These are phyloP conservation scores for Tor tambroides DNA, from an alignment of 2,113 vertebrate species.

Conservation along the genomic window DNA sequence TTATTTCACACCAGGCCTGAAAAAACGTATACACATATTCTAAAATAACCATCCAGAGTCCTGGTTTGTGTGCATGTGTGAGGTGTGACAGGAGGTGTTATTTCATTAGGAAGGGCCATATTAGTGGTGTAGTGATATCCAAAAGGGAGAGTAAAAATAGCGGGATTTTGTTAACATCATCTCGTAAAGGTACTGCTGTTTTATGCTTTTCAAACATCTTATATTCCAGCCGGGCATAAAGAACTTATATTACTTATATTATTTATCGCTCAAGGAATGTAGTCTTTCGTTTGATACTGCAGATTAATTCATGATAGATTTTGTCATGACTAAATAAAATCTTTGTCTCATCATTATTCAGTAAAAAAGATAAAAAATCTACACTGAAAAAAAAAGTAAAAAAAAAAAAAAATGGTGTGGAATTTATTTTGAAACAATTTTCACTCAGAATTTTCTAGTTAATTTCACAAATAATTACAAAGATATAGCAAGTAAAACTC, in stretches of 20 bases:
- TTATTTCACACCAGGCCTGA: conserved; percentile 71
- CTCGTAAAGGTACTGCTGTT: neutral
- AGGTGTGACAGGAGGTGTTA: conserved; percentile 70
- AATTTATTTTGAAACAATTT: neutral
- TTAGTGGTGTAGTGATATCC: conserved; percentile 53
- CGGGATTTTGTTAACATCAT: conserved; percentile 43
- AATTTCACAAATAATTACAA: neutral
- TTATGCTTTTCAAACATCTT: conserved; percentile 60
- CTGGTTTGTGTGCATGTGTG: conserved; percentile 53
- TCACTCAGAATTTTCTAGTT: neutral
- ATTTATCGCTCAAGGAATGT: neutral
- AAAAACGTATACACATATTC: conserved; percentile 70
- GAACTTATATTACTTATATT: neutral
- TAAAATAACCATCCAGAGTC: conserved; percentile 54
- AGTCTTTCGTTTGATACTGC: neutral
- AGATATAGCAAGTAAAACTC: neutral
- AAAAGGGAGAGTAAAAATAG: conserved; percentile 50
- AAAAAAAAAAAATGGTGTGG: neutral
- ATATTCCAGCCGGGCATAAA: conserved; percentile 5
- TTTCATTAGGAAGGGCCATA: conserved; percentile 69
- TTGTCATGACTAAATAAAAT: neutral
- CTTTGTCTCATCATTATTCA: neutral
- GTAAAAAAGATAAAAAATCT: neutral
- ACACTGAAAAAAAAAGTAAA: neutral
- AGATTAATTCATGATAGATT: neutral